Conservation (phyloP, 2,113 vertebrate species). For the Apus apus region DNA sequence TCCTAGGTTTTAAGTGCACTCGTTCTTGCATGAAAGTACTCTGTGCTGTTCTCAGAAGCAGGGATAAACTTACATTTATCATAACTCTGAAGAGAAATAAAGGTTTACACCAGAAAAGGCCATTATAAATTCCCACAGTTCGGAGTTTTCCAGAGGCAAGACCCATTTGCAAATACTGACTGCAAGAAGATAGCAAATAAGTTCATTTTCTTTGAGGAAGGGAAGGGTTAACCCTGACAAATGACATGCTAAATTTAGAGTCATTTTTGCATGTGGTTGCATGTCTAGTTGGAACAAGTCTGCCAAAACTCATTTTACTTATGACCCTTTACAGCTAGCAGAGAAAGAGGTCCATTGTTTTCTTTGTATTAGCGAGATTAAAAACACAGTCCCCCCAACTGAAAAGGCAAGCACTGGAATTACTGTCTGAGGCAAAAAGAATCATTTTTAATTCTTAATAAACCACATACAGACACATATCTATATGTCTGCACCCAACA, state of each 20-base stretch:
- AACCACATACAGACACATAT: slow-evolving; percentile 26
- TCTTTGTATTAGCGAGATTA: slow-evolving; percentile 65
- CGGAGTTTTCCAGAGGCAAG: not conserved
- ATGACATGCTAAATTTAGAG: slow-evolving; percentile 72
- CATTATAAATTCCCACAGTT: not conserved
- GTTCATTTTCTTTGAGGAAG: not conserved
- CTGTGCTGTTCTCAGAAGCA: not conserved
- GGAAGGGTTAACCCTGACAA: slow-evolving; percentile 72
- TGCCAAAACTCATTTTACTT: slow-evolving; percentile 73
- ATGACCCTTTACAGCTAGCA: slow-evolving; percentile 75
- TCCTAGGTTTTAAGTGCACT: not conserved
- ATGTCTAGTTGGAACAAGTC: slow-evolving; percentile 64
- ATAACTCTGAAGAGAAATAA: slow-evolving; percentile 1
- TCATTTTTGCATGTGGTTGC: slow-evolving; percentile 67
- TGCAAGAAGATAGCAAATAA: slow-evolving; percentile 26
- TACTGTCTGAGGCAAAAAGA: slow-evolving; percentile 49
- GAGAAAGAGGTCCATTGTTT: slow-evolving; percentile 78
- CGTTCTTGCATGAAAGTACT: not conserved
- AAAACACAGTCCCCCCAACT: slow-evolving; percentile 63
- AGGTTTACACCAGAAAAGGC: not conserved
- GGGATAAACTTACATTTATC: not conserved
- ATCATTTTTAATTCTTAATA: slow-evolving; percentile 52
- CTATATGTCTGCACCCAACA: slow-evolving; percentile 20
- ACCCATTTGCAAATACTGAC: slow-evolving; percentile 3
- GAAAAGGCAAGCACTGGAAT: slow-evolving; percentile 62